Base-by-base conservation (phyloP, 2,888 invertebrate species). In the Brachyopa scutellaris region DNA sequence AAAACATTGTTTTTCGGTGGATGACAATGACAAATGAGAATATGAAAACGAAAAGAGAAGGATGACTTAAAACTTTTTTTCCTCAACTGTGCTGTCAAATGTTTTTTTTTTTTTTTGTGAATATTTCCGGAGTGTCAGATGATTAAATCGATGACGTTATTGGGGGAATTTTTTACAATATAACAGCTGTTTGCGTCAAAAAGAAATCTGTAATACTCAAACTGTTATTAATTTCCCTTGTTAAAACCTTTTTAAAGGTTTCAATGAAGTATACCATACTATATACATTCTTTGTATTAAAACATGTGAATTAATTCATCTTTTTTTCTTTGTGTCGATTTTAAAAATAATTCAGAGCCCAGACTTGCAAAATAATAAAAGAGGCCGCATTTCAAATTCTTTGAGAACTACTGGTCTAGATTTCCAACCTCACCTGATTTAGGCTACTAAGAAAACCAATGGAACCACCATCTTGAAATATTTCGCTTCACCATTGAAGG, bases 1-100 rank as follows among this genome's bases (percentile, higher is more conserved):
- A 77, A 82, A 82, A 82, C 82, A 82, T 82, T 72, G 82, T 77
- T 77, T 82, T 82, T 82, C 45, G 33, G 59, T 77, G 59, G 62
- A 57, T 62, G 69, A 80, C 64, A 70, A 77, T 72, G 77, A 70
- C 70, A 82, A 49, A 36, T 61, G n/a, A 26, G 57, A 69, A 64
- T 29, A 61, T 45, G 40, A 82, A 82, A 42, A 49, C 13, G 13
- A 53, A 47, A 51, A 21, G 23, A 23, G 45, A 47, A 26, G 26
- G 76, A 80, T 76, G 69, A 80, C 42, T 80, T 69, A 51, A 42
- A 40, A 59, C 33, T 69, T 36, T 51, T 72, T 72, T 62, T 51
- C 21, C n/a, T 45, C 8, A 29, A 21, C 15, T 38, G 61, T 31
- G n/a, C 33, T 78, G 70, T 78, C 70, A 70, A 33, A 47, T 4